Conservation (phyloP, 2,888 invertebrate species). For the Macaria liturata region DNA sequence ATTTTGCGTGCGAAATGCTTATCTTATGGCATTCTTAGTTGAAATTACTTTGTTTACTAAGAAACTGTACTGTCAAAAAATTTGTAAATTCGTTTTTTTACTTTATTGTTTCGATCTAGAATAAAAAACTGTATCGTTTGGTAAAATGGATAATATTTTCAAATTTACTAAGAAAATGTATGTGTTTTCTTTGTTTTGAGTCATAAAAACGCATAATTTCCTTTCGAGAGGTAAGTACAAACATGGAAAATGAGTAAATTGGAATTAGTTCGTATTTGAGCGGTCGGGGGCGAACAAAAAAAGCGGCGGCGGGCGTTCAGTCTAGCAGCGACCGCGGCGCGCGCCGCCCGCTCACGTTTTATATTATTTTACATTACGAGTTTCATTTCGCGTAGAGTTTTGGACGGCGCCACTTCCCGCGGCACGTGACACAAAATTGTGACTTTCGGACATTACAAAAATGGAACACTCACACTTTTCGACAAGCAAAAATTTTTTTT, state of each 20-base stretch:
- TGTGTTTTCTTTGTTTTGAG: background rate
- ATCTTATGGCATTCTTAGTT: too few relatives aligned
- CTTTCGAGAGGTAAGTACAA: slow-evolving; percentile 8
- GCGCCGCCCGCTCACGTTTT: slow-evolving; percentile 75
- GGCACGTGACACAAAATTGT: slow-evolving; percentile 75
- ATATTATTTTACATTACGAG: slow-evolving; percentile 80
- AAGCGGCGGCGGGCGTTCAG: slow-evolving; percentile 58
- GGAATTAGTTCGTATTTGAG: slow-evolving; percentile 60
- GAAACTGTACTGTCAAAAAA: too few relatives aligned
- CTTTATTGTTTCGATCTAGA: too few relatives aligned
- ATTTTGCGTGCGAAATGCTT: slow-evolving; percentile 1
- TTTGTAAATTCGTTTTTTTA: too few relatives aligned
- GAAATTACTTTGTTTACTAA: too few relatives aligned
- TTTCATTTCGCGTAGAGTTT: slow-evolving; percentile 81
- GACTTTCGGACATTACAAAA: slow-evolving; percentile 67
- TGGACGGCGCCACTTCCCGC: slow-evolving; percentile 76
- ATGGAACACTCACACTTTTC: slow-evolving; percentile 62
- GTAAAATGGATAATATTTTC: too few relatives aligned
- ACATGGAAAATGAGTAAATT: slow-evolving; percentile 52
- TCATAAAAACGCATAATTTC: slow-evolving; percentile 2
- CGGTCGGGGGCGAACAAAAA: slow-evolving; percentile 73
- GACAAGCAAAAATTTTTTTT: slow-evolving; percentile 60
- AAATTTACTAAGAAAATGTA: too few relatives aligned
- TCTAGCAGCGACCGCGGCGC: slow-evolving; percentile 72
- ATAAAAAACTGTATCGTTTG: too few relatives aligned